These are phyloP conservation scores for Pseudococcus jackbeardsleyi DNA, from an alignment of 2,888 invertebrate genomes.

Conservation along the genomic window DNA sequence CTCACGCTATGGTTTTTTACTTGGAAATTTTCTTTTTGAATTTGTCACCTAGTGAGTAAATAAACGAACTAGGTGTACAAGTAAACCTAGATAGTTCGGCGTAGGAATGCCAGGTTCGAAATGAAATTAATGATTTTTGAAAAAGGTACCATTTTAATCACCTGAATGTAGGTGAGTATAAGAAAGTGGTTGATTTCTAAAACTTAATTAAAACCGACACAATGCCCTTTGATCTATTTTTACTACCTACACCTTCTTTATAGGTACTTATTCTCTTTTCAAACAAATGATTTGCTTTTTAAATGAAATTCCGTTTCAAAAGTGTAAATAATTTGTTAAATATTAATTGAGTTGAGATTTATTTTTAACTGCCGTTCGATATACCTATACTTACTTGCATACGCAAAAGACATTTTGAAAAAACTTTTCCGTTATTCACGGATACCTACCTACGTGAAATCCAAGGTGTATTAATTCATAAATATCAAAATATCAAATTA, in stretches of 20 bases:
- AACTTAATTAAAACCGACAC: constrained; percentile 48
- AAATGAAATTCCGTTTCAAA: neutral
- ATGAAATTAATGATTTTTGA: neutral
- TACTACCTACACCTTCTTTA: constrained; percentile 11
- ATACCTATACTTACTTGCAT: neutral
- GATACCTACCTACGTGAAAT: neutral
- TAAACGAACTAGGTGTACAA: neutral
- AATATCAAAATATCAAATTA: too few relatives aligned
- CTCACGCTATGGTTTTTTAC: too few relatives aligned
- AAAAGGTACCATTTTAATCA: constrained; percentile 28
- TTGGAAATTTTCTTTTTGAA: too few relatives aligned
- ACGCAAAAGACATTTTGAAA: neutral
- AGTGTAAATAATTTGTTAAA: neutral
- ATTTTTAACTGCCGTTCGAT: neutral
- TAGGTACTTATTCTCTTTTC: constrained; percentile 32
- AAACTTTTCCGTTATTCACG: neutral
- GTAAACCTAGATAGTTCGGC: neutral
- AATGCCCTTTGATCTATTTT: constrained; percentile 43
- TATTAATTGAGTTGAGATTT: neutral
- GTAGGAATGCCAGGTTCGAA: neutral
- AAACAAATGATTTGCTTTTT: constrained; percentile 10
- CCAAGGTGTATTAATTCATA: too few relatives aligned
- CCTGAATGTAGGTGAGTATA: neutral
- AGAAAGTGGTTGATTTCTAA: constrained; percentile 12
- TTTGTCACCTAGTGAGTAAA: neutral